A percentile compares a stretch with the other conserved stretches of the same genome.
These are phyloP conservation scores for Columba janthina DNA, from an alignment of 2,113 vertebrate species.

Conservation along the genomic window DNA sequence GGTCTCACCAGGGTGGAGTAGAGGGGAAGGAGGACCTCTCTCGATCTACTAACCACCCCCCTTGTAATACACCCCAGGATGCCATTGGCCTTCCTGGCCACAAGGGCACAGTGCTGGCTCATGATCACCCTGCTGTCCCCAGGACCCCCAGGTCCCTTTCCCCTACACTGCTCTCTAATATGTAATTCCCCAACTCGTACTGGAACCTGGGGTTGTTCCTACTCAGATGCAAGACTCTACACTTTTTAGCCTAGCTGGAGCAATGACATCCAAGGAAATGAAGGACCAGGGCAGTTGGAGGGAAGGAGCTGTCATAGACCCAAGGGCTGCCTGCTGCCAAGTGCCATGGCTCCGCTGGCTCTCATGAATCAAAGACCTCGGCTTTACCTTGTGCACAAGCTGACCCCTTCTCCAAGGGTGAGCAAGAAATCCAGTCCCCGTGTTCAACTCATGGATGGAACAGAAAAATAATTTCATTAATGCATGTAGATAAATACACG, in stretches of 20 bases:
- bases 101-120: no score
- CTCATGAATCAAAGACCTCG: background rate
- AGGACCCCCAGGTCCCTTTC: no score
- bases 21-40: no score
- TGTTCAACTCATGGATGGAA: fast-evolving
- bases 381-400: background rate
- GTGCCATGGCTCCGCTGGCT: background rate
- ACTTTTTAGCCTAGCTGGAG: background rate
- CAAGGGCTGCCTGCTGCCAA: background rate
- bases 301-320: background rate
- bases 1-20: no score
- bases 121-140: no score
- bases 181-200: no score
- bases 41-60: no score
- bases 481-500: background rate
- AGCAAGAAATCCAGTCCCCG: background rate
- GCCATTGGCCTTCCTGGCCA: no score
- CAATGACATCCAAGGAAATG: slow-evolving; percentile 52
- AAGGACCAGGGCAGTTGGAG: slow-evolving; percentile 27
- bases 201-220: no score
- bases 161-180: no score
- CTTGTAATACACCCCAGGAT: no score
- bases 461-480: background rate
- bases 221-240: no score
- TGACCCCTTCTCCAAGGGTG: background rate